phyloP scores from a whole-genome alignment of 1,140 invertebrate genomes.

The Contarinia nasturtii region DNA sequence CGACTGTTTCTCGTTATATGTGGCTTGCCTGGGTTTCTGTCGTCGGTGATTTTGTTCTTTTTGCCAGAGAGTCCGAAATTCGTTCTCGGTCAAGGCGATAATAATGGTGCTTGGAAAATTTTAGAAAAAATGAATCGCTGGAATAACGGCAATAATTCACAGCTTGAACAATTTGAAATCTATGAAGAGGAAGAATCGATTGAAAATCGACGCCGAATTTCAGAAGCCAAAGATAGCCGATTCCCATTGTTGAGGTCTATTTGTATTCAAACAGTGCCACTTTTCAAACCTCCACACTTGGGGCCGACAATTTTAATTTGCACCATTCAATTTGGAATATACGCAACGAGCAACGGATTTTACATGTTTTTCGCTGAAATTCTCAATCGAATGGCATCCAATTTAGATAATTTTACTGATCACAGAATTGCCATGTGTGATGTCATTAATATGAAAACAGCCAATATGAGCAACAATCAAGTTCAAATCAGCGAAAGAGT shows the following conservation, averaged over 20 bases:
- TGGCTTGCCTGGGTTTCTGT: not conserved
- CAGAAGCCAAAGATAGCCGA: not conserved
- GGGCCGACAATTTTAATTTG: conserved; percentile 1
- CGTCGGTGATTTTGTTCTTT: conserved; percentile 23
- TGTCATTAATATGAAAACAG: conserved; percentile 3
- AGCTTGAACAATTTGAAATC: not conserved
- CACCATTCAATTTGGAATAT: conserved; percentile 6
- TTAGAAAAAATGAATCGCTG: not conserved
- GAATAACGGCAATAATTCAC: not conserved
- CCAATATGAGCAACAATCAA: not conserved
- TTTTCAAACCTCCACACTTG: not conserved
- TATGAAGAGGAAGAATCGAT: not conserved
- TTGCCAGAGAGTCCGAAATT: conserved; percentile 57
- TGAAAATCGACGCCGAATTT: not conserved
- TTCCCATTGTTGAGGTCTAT: not conserved
- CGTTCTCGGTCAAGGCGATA: conserved; percentile 33
- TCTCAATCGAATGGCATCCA: conserved; percentile 7
- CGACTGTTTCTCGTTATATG: conserved; percentile 1
- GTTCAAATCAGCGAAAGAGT: too few species aligned
- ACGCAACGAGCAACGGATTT: conserved; percentile 7
- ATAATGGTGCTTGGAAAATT: conserved; percentile 25
- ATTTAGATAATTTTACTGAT: conserved; percentile 5
- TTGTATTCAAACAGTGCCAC: not conserved
- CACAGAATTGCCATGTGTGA: conserved; percentile 5
- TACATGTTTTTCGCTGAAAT: conserved; percentile 11